Percentiles rank a stretch among this genome's conserved stretches.
phyloP scores from a whole-genome alignment of 2,797 vertebrate genomes.

The Peromyscus aztecus region DNA sequence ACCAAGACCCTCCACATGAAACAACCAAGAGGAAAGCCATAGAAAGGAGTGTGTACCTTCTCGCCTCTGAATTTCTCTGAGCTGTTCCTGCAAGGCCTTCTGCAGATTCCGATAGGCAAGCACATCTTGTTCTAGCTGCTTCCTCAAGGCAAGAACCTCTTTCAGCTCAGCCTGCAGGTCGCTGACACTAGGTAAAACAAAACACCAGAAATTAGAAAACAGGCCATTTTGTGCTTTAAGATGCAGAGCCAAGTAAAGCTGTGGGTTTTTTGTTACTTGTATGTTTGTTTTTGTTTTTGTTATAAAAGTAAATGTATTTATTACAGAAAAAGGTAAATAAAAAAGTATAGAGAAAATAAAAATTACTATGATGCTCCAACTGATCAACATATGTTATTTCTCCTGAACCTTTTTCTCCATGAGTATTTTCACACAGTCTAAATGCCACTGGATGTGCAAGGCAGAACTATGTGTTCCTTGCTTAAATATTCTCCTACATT shows the following conservation, averaged over 20 bases:
- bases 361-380: neutral
- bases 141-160: slow-evolving; percentile 91
- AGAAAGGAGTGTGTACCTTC: slow-evolving; percentile 89
- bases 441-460: neutral
- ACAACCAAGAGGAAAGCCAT: neutral
- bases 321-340: neutral
- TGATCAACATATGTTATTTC: neutral
- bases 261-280: neutral
- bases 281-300: neutral
- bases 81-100: slow-evolving; percentile 92
- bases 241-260: slow-evolving; percentile 10
- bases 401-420: neutral
- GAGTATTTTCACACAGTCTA: neutral
- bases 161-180: slow-evolving; percentile 93
- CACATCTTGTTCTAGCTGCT: slow-evolving; percentile 93
- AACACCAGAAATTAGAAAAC: slow-evolving; percentile 12
- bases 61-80: slow-evolving; percentile 89
- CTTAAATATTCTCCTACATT: neutral
- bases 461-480: neutral
- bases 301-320: slow-evolving; percentile 40
- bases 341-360: slow-evolving; percentile 46
- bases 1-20: neutral
- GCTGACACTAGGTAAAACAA: slow-evolving; percentile 80
- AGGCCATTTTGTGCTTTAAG: neutral
- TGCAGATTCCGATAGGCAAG: slow-evolving; percentile 92